Conservation (phyloP, 2,888 invertebrate species). For the Schizaphis graminum region DNA sequence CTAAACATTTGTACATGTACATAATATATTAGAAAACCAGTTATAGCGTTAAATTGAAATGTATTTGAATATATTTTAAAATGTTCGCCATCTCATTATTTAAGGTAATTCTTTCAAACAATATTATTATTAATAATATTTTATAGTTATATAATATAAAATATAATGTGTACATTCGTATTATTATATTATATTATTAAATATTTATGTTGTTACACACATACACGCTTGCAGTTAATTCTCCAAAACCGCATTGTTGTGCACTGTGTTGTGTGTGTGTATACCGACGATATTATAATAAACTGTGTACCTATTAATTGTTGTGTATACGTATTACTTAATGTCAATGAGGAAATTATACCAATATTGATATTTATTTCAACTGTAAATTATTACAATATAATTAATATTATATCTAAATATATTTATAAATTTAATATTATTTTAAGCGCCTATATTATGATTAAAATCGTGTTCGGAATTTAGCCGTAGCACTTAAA, state of each 20-base stretch:
- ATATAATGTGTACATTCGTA: not conserved
- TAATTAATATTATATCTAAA: not conserved
- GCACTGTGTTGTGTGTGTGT: not conserved
- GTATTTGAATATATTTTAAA: not conserved
- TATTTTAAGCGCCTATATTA: slow-evolving; percentile 9
- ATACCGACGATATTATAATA: no score
- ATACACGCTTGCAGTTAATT: not conserved
- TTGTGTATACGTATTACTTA: not conserved
- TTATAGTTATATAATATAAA: not conserved
- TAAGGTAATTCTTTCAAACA: not conserved
- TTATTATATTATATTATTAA: not conserved
- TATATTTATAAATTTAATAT: slow-evolving; percentile 25
- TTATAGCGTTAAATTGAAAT: not conserved
- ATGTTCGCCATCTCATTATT: not conserved
- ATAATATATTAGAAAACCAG: not conserved
- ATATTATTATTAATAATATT: not conserved
- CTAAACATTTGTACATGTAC: not conserved
- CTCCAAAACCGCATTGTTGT: not conserved
- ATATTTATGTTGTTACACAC: not conserved
- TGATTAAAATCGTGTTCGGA: slow-evolving; percentile 18
- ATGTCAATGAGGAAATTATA: not conserved
- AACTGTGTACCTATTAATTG: no score
- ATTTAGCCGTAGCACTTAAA: slow-evolving; percentile 19
- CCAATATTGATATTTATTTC: not conserved
- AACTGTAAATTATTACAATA: not conserved